These are phyloP conservation scores for mouse (Mus musculus) DNA, from an alignment of 2,113 vertebrate genomes.

Conservation along the genomic window DNA sequence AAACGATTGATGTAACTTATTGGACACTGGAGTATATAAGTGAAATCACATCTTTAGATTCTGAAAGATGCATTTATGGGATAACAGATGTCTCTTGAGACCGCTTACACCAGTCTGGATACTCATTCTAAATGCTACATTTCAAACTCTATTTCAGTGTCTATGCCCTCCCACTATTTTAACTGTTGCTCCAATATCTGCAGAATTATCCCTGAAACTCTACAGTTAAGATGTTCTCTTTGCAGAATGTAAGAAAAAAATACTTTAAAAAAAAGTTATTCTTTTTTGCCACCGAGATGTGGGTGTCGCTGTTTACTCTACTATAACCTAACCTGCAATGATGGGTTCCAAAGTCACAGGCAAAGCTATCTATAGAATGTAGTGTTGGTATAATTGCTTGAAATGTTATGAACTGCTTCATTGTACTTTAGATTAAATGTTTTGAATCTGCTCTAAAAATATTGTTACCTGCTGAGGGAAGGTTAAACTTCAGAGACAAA, in stretches of 20 bases:
- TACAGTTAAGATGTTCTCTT: background rate
- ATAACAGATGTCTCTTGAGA: background rate
- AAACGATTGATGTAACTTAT: background rate
- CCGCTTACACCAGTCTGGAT: background rate
- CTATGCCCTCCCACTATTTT: background rate
- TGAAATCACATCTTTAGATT: constrained; percentile 46
- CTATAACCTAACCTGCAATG: background rate
- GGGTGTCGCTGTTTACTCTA: background rate
- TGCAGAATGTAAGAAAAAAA: background rate
- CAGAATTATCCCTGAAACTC: background rate
- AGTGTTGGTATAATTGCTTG: background rate
- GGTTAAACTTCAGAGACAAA: background rate
- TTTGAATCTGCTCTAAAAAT: background rate
- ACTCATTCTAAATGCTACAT: background rate
- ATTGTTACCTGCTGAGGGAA: background rate
- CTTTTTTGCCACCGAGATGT: background rate
- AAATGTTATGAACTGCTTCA: background rate
- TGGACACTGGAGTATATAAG: constrained; percentile 49
- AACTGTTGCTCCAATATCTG: constrained; percentile 8
- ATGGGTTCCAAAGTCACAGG: background rate
- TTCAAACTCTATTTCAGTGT: background rate
- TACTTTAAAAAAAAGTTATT: background rate
- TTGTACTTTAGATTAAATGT: background rate
- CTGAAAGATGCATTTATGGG: background rate
- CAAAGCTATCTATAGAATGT: background rate